A percentile compares a stretch with the other conserved stretches of the same genome.
Conservation (phyloP, 2,113 vertebrate genomes). For the Tenebrosternarchus preto region DNA sequence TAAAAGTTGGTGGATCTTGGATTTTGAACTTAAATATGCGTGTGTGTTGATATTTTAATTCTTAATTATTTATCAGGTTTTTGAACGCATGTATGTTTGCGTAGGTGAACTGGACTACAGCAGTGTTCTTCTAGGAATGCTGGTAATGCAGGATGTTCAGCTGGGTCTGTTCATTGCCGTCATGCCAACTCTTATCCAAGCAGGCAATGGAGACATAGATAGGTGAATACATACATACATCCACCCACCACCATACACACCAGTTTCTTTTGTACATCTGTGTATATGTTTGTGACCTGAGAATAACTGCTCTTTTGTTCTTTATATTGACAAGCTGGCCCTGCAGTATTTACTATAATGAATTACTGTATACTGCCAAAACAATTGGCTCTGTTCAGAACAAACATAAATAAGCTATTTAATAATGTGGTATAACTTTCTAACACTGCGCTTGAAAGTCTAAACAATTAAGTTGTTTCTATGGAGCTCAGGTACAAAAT, state of each 20-base stretch:
- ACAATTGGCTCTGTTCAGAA: too few species aligned
- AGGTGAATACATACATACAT: slow-evolving; percentile 71
- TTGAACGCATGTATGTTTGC: slow-evolving; percentile 15
- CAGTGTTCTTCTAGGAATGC: slow-evolving; percentile 89
- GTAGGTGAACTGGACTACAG: slow-evolving; percentile 92
- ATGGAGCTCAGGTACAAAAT: too few species aligned
- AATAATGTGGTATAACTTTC: too few species aligned
- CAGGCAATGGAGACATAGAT: slow-evolving; percentile 76
- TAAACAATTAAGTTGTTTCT: too few species aligned
- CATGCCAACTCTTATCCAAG: slow-evolving; percentile 92
- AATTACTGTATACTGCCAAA: too few species aligned
- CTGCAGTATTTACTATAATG: too few species aligned
- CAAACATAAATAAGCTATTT: too few species aligned
- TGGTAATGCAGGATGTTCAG: slow-evolving; percentile 97
- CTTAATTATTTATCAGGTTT: background rate
- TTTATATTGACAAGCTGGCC: background rate
- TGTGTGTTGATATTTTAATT: background rate
- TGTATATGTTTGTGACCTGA: background rate
- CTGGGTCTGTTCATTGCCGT: slow-evolving; percentile 91
- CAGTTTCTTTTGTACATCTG: background rate
- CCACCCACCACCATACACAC: background rate
- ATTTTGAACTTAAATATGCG: background rate
- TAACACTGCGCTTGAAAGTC: too few species aligned
- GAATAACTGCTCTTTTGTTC: background rate
- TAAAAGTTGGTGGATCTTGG: slow-evolving; percentile 53